These are phyloP conservation scores for Leptinotarsa peninsularis DNA, from an alignment of 2,888 invertebrate species.

Conservation along the genomic window DNA sequence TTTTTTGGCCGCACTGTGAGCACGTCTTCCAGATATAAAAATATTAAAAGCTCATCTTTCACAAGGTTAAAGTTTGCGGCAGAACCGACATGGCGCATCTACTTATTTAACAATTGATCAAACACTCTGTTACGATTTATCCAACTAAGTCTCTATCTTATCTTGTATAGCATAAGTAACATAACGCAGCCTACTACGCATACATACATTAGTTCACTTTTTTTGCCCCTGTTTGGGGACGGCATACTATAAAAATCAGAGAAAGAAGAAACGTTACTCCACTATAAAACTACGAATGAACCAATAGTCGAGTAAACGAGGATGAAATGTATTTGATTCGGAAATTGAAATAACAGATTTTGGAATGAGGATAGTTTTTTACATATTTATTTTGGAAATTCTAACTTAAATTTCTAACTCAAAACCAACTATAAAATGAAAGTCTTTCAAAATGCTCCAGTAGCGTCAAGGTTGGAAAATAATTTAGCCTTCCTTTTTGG, in stretches of 20 bases:
- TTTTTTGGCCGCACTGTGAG: no score
- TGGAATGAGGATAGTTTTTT: not conserved
- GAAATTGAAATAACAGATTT: not conserved
- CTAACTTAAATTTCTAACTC: not conserved
- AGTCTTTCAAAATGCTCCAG: no score
- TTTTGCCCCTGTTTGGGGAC: slow-evolving; percentile 66
- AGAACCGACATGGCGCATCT: not conserved
- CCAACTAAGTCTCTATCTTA: slow-evolving; percentile 59
- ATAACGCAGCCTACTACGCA: slow-evolving; percentile 67
- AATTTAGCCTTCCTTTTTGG: no score
- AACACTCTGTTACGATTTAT: slow-evolving; percentile 30
- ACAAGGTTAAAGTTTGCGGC: not conserved
- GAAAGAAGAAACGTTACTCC: slow-evolving; percentile 45
- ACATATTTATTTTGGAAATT: not conserved
- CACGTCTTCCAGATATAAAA: not conserved
- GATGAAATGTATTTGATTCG: not conserved
- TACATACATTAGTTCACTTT: slow-evolving; percentile 68
- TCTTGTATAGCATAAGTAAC: slow-evolving; percentile 66
- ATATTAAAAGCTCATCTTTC: not conserved
- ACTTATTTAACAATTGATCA: not conserved
- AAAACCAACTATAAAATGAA: no score
- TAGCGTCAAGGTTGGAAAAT: no score
- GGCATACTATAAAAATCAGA: slow-evolving; percentile 63
- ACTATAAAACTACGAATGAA: slow-evolving; percentile 35
- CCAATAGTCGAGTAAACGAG: slow-evolving; percentile 17